phyloP scores from a whole-genome alignment of 2,113 vertebrate species.

The Nannobrachium achirus region DNA sequence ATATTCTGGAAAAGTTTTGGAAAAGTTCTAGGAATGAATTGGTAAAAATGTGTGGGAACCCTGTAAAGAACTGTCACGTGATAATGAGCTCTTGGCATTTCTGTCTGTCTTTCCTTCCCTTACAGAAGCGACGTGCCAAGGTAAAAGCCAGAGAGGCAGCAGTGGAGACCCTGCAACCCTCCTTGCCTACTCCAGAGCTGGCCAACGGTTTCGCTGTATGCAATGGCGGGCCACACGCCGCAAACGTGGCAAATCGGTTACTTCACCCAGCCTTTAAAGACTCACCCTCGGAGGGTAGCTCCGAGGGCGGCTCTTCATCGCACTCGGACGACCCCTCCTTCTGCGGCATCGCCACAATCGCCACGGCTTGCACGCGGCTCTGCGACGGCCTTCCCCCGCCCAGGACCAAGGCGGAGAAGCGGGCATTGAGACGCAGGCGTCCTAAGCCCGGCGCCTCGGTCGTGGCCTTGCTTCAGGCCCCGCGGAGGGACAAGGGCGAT shows the following conservation, averaged over 20 bases:
- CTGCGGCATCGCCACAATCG: constrained; percentile 91
- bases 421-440: constrained; percentile 85
- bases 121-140: constrained; percentile 88
- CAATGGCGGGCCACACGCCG: constrained; percentile 79
- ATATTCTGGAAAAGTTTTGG: too few species aligned
- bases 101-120: constrained; percentile 11
- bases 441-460: constrained; percentile 83
- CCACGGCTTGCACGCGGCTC: constrained; percentile 84
- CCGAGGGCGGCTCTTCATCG: constrained; percentile 84
- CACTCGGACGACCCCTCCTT: constrained; percentile 96
- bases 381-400: constrained; percentile 87
- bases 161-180: constrained; percentile 85
- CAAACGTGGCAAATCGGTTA: constrained; percentile 79
- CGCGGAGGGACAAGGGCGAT: constrained; percentile 46
- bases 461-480: constrained; percentile 87
- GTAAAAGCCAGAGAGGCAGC: constrained; percentile 84
- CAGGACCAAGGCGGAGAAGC: constrained; percentile 87
- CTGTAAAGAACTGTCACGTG: background rate
- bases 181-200: constrained; percentile 71
- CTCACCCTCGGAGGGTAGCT: constrained; percentile 89
- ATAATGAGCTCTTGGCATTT: constrained; percentile 10
- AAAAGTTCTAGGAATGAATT: too few species aligned
- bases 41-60: too few species aligned
- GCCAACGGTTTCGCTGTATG: constrained; percentile 84
- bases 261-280: constrained; percentile 83